Conservation (phyloP, 2,797 vertebrate genomes). For the Acanthornis magna region DNA sequence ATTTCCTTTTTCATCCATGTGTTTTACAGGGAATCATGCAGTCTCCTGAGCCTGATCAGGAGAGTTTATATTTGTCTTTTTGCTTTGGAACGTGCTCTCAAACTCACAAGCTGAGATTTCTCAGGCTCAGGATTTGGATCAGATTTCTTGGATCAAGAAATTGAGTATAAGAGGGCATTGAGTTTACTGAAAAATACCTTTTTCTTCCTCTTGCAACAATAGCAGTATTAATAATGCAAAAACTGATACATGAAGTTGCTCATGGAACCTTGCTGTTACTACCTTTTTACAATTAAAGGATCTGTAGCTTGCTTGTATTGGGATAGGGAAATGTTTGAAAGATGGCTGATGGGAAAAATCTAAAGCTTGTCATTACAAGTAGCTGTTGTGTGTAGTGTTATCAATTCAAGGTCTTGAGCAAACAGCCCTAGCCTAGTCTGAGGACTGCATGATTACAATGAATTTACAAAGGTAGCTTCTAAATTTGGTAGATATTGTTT, state of each 20-base stretch:
- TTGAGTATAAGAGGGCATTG: background rate
- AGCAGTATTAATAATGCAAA: background rate
- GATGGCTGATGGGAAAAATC: background rate
- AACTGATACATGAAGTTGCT: background rate
- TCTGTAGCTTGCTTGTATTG: background rate
- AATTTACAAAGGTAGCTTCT: background rate
- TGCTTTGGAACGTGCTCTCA: background rate
- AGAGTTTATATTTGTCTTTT: background rate
- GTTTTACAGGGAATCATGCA: background rate
- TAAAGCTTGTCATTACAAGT: background rate
- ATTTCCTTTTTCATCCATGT: rapidly evolving
- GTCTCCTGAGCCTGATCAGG: background rate
- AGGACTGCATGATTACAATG: background rate
- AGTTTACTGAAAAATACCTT: background rate
- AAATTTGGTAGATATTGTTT: background rate
- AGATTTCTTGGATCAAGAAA: background rate
- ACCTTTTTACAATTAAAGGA: background rate
- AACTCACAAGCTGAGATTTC: background rate
- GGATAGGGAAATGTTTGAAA: background rate
- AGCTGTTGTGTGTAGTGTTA: background rate
- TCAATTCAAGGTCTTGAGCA: background rate
- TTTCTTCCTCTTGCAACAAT: background rate
- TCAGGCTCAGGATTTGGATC: background rate
- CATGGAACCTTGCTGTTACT: background rate
- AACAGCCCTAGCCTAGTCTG: background rate